phyloP scores from a whole-genome alignment of 2,113 vertebrate genomes.

The Bujurquina vittata region DNA sequence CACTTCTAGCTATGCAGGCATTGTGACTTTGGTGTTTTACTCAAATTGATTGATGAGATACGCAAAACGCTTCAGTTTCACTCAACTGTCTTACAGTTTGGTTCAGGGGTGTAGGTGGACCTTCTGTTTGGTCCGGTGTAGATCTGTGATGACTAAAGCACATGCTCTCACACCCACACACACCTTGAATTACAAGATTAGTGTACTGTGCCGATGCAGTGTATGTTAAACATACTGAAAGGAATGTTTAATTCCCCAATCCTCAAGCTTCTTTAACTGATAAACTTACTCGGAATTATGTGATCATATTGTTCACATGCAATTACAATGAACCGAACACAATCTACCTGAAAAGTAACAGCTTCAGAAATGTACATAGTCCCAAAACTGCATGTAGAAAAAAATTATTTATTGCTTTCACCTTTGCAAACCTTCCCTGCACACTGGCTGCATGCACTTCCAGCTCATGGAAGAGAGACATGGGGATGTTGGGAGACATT shows the following conservation, averaged over 20 bases:
- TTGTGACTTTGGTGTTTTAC: neutral
- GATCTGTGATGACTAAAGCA: neutral
- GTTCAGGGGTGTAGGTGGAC: neutral
- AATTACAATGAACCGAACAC: neutral
- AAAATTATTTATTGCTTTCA: neutral
- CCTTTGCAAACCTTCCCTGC: neutral
- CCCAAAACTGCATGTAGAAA: neutral
- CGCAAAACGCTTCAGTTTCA: neutral
- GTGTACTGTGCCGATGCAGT: neutral
- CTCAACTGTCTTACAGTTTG: neutral
- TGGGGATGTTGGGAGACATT: neutral
- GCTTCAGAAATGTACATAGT: neutral
- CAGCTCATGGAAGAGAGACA: neutral
- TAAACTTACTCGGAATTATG: neutral
- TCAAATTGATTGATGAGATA: conserved; percentile 13
- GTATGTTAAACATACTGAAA: neutral
- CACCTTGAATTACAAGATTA: neutral
- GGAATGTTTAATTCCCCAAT: neutral
- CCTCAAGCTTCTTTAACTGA: neutral
- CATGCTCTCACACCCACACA: neutral
- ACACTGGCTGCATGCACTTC: neutral
- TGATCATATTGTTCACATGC: neutral
- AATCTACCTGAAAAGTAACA: neutral
- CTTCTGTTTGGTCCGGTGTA: neutral
- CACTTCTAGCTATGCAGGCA: neutral